Base-by-base conservation (phyloP, 2,797 vertebrate species). In the Sandelia bainsii region DNA sequence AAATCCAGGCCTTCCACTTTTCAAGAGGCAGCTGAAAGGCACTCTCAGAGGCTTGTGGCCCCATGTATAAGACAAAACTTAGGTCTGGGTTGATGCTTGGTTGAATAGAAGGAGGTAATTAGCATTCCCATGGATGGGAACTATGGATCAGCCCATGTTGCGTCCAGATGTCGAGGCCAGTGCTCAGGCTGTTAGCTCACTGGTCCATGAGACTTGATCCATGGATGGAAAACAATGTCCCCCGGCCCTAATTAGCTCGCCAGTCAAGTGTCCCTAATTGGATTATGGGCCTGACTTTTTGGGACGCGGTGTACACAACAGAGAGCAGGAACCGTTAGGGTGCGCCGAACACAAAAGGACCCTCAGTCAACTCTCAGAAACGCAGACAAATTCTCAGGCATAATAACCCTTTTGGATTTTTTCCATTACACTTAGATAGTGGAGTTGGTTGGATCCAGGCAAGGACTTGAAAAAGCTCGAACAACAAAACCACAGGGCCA, bases 261-360 rank as follows among this genome's bases (percentile, higher is more conserved):
- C 88, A 91, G 84, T 93, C 89, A 92, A 93, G 89, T 91, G 89
- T 93, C 86, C 78, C 87, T 90, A 90, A 94, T 92, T 92, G 88
- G 91, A 94, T 94, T 92, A 91, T 1, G 75, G 61, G 40, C 63
- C 39, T 58, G 42, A 62, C 63, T 77, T 90, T 89, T 85, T 78
- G 49, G 71, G 74, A 75, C 9, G 4, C 20, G 5, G 20, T 48
- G 68, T 57, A 60, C 78, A 69, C 54, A 68, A 49, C 53, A 62
- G 62, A 61, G 54, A 51, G 29, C 49, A 48, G 58, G 37, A 48
- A 53, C 60, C 0, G 6, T 52, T 45, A 40, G 48, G 23, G 51
- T 58, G 44, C 53, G 72, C 7, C 4, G 2, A 52, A 20, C 68
- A 64, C 58, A 80, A 50, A 80, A 10, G 37, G 6, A 13, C 13